These are phyloP conservation scores for Bolinopsis microptera DNA, from an alignment of 37 sponge, comb jelly and placozoan genomes.

Conservation along the genomic window DNA sequence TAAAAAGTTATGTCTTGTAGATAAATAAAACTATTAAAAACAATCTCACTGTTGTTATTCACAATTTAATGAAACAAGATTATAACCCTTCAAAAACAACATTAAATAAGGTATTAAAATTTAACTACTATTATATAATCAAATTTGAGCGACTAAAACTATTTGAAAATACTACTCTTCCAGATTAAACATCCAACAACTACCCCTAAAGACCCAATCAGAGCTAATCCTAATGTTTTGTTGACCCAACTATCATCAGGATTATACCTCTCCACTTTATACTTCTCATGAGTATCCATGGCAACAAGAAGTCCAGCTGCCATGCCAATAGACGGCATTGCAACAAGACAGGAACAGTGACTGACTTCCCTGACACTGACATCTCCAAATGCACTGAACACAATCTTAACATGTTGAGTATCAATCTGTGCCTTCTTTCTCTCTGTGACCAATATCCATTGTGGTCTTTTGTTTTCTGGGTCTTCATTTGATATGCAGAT, in stretches of 20 bases:
- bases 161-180: too few species aligned
- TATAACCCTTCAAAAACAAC: too few species aligned
- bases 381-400: conserved; percentile 62
- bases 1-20: too few species aligned
- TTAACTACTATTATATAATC: too few species aligned
- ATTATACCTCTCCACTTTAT: not conserved
- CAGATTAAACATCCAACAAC: not conserved
- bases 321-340: conserved; percentile 50
- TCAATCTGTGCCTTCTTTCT: not conserved
- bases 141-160: too few species aligned
- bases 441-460: not conserved
- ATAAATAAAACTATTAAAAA: too few species aligned
- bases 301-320: conserved; percentile 47
- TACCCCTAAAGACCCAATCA: not conserved
- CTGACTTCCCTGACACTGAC: not conserved
- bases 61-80: too few species aligned
- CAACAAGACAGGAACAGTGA: not conserved
- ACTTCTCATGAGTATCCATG: not conserved
- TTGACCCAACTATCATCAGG: not conserved
- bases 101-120: too few species aligned
- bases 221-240: not conserved
- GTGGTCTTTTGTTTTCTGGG: not conserved
- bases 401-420: not conserved
- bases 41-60: too few species aligned
- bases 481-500: not conserved